Conservation (phyloP, 64 coral and sea anemone genomes). For the Stichodactyla mertensii region DNA sequence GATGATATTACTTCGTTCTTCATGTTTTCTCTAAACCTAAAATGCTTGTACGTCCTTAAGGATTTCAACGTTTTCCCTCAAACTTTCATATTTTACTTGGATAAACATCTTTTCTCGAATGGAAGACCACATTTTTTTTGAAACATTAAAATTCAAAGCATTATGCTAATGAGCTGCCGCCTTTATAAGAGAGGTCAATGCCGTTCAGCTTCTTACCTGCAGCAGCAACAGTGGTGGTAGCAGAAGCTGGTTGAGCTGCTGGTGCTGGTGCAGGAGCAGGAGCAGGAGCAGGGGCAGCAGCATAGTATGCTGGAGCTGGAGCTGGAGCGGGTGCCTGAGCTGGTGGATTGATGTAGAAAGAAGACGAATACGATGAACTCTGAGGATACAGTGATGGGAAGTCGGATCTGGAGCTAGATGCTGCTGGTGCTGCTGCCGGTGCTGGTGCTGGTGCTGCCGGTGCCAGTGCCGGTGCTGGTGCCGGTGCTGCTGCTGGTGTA, state of each 20-base stretch:
- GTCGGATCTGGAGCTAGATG: not conserved
- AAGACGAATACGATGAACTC: not conserved
- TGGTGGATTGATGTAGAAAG: not conserved
- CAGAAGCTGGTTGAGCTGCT: conserved; percentile 40
- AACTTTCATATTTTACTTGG: too few species aligned
- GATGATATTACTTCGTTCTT: too few species aligned
- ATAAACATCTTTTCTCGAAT: too few species aligned
- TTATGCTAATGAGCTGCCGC: too few species aligned
- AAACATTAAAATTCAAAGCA: too few species aligned
- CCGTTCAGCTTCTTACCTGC: conserved; percentile 43
- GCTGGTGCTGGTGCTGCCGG: conserved; percentile 27
- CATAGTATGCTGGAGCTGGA: not conserved
- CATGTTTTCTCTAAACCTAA: too few species aligned
- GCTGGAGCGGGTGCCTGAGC: conserved; percentile 35
- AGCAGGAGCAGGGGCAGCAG: not conserved
- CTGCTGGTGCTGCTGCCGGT: not conserved
- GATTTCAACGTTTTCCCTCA: too few species aligned
- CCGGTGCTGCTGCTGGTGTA: conserved; percentile 4
- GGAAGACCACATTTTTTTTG: too few species aligned
- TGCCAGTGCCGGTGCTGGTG: conserved; percentile 13
- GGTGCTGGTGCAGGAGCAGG: conserved; percentile 24
- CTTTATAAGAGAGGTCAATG: too few species aligned
- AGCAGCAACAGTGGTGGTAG: conserved; percentile 62
- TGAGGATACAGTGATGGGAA: conserved; percentile 10
- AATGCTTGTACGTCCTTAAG: too few species aligned